These are phyloP conservation scores for Melanerpes formicivorus DNA, from an alignment of 2,113 vertebrate species.

Conservation along the genomic window DNA sequence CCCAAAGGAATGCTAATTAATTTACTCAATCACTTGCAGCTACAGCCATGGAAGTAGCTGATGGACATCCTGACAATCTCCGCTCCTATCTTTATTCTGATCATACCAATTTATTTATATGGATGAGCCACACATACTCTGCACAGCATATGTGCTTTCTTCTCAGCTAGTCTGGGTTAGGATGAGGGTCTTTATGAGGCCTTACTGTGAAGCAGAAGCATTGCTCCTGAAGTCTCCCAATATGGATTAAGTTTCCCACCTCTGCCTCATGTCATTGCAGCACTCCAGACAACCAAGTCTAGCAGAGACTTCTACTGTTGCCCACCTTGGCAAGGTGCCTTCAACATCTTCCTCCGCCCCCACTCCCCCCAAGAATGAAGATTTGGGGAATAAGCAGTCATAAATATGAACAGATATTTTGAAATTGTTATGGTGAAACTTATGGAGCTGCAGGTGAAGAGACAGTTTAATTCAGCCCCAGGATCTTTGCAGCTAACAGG, in stretches of 20 bases:
- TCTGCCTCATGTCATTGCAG: background rate
- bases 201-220: background rate
- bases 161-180: background rate
- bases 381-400: background rate
- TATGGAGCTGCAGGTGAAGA: background rate
- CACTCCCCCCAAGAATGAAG: background rate
- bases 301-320: background rate
- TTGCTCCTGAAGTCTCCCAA: background rate
- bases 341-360: background rate
- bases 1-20: background rate
- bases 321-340: background rate
- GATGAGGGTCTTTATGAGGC: background rate
- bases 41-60: background rate
- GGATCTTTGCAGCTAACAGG: background rate
- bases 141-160: background rate
- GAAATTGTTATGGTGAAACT: background rate
- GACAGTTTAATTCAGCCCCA: background rate
- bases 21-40: background rate
- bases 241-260: background rate
- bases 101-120: background rate
- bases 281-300: background rate
- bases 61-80: background rate
- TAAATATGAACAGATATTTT: background rate
- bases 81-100: background rate
- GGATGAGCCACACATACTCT: background rate